Percentiles rank a stretch among this genome's conserved stretches.
phyloP scores from a whole-genome alignment of 2,113 vertebrate species.

The Cinclus mexicanus region DNA sequence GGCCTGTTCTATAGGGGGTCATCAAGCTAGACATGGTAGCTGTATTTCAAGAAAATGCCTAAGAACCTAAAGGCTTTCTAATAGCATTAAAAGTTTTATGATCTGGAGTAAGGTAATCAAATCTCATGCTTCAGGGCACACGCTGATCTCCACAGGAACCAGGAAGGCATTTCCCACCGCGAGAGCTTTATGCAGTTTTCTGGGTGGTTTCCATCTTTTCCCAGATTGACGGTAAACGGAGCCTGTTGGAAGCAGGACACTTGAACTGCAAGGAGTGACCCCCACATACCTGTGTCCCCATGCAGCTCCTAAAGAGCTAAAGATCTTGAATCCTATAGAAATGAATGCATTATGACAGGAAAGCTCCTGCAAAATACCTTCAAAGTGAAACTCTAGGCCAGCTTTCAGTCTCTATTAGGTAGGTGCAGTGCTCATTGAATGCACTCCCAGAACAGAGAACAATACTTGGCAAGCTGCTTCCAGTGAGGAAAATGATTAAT shows the following conservation, averaged over 20 bases:
- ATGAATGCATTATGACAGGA: constrained; percentile 30
- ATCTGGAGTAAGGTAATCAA: constrained; percentile 33
- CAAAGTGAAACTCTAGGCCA: constrained; percentile 23
- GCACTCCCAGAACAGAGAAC: constrained; percentile 28
- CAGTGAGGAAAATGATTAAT: constrained; percentile 28
- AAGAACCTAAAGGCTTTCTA: constrained; percentile 21
- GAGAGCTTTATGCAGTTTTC: neutral
- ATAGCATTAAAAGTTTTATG: constrained; percentile 24
- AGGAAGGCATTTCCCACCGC: neutral
- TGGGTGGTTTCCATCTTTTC: neutral
- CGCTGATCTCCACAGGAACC: neutral
- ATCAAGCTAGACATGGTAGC: neutral
- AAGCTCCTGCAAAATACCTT: constrained; percentile 13
- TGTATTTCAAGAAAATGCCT: constrained; percentile 10
- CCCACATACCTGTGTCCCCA: neutral
- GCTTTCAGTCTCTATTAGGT: constrained; percentile 40
- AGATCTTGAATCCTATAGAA: constrained; percentile 20
- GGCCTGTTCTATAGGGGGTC: neutral
- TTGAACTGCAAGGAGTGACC: neutral
- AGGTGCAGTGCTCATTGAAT: constrained; percentile 7
- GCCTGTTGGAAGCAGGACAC: neutral
- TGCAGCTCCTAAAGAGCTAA: neutral
- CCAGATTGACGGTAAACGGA: neutral
- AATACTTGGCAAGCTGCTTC: constrained; percentile 23
- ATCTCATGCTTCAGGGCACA: constrained; percentile 17